These are phyloP conservation scores for Phengaris arion DNA, from an alignment of 2,888 invertebrate species.

Conservation along the genomic window DNA sequence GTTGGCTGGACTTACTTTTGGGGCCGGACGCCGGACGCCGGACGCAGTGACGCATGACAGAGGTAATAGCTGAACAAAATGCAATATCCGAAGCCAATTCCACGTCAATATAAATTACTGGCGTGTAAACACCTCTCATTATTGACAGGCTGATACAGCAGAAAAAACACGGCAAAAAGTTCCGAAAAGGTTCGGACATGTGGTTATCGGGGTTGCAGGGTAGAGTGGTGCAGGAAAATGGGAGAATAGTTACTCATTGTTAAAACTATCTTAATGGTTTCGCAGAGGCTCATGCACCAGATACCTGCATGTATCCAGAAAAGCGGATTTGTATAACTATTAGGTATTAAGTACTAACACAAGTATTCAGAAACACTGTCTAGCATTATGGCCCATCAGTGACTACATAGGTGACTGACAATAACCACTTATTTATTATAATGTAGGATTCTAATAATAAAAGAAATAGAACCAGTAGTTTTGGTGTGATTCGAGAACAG, in stretches of 20 bases:
- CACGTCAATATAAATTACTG: constrained; percentile 44
- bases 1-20: constrained; percentile 14
- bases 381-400: too few species aligned
- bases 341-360: too few species aligned
- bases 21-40: constrained; percentile 32
- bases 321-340: too few species aligned
- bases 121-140: constrained; percentile 43
- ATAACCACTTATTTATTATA: too few species aligned
- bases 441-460: too few species aligned
- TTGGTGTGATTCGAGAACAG: too few species aligned
- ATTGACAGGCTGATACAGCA: constrained; percentile 27
- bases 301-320: too few species aligned
- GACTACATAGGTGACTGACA: too few species aligned
- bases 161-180: constrained; percentile 27
- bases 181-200: constrained; percentile 6
- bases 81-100: constrained; percentile 44
- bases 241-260: not conserved
- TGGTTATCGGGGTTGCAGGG: constrained; percentile 14
- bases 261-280: not conserved
- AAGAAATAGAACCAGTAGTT: too few species aligned
- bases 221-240: not conserved
- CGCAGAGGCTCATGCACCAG: not conserved
- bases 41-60: constrained; percentile 36
- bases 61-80: constrained; percentile 40
- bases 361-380: too few species aligned